phyloP scores from a whole-genome alignment of 2,113 vertebrate species.

The Cyprinus carpio region DNA sequence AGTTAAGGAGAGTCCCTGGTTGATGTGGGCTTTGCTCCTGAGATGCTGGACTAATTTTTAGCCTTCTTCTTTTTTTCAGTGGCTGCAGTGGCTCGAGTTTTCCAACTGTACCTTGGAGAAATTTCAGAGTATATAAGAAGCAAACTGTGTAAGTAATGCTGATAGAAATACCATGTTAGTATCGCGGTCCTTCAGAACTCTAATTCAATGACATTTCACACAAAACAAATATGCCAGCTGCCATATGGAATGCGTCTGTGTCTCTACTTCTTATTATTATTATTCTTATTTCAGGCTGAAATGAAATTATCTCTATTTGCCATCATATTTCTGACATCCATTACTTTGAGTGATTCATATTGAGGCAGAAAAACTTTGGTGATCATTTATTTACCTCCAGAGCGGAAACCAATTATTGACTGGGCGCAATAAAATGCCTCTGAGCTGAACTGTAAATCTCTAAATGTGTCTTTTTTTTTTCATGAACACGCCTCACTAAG shows the following conservation, averaged over 20 bases:
- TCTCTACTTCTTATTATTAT: slow-evolving; percentile 33
- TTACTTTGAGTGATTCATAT: slow-evolving; percentile 64
- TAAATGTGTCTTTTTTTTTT: slow-evolving; percentile 35
- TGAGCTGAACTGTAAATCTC: slow-evolving; percentile 34
- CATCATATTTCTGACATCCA: slow-evolving; percentile 58
- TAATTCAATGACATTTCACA: slow-evolving; percentile 60
- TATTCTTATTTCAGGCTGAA: slow-evolving; percentile 41
- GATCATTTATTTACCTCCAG: slow-evolving; percentile 51
- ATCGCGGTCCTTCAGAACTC: slow-evolving; percentile 53
- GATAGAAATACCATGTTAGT: slow-evolving; percentile 2
- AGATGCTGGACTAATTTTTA: slow-evolving; percentile 74
- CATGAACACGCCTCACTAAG: slow-evolving; percentile 8
- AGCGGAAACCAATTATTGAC: slow-evolving; percentile 45
- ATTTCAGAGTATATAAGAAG: background rate
- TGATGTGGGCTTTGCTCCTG: slow-evolving; percentile 49
- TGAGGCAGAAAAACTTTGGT: slow-evolving; percentile 49
- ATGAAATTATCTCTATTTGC: slow-evolving; percentile 61
- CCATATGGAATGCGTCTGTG: slow-evolving; percentile 13
- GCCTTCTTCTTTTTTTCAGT: slow-evolving; percentile 68
- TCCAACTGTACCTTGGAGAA: background rate
- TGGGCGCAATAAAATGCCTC: slow-evolving; percentile 33
- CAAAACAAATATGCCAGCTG: slow-evolving; percentile 51
- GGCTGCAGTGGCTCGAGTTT: slow-evolving; percentile 41
- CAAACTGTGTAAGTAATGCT: slow-evolving; percentile 3
- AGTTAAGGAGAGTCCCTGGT: slow-evolving; percentile 67